Evolutionary conservation across 2,888 invertebrate species (phyloP).

Genomic region (Cactoblastis cactorum): DNA sequence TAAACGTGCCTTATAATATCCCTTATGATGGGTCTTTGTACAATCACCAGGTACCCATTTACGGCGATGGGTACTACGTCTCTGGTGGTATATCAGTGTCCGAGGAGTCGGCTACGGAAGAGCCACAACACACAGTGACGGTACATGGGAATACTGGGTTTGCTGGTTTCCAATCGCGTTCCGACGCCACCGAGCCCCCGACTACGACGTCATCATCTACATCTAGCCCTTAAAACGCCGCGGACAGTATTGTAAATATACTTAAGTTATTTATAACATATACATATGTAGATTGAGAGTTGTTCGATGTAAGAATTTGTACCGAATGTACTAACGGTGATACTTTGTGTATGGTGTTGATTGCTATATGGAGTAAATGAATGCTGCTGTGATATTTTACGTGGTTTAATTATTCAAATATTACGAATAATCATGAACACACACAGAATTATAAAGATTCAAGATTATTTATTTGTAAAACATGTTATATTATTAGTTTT

Average conservation of each 20-base stretch:
- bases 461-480: no score
- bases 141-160: slow-evolving; percentile 53
- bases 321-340: slow-evolving; percentile 13
- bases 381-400: slow-evolving; percentile 63
- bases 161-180: slow-evolving; percentile 53
- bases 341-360: slow-evolving; percentile 10
- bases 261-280: slow-evolving; percentile 10
- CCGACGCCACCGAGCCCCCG: slow-evolving; percentile 37
- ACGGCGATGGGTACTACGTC: slow-evolving; percentile 30
- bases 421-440: no score
- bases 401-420: slow-evolving; percentile 21
- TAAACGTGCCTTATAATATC: slow-evolving; percentile 47
- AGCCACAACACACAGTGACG: slow-evolving; percentile 31
- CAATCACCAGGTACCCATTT: slow-evolving; percentile 45
- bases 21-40: slow-evolving; percentile 54
- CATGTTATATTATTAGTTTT: no score
- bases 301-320: slow-evolving; percentile 15
- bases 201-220: slow-evolving; percentile 7
- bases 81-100: slow-evolving; percentile 19
- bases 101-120: slow-evolving; percentile 24
- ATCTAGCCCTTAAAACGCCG: slow-evolving; percentile 8
- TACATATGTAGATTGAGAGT: neutral
- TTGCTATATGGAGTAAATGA: slow-evolving; percentile 54
- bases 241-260: slow-evolving; percentile 26
- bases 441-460: no score